These are phyloP conservation scores for Hyposoter dolosus DNA, from an alignment of 2,888 invertebrate species.

Conservation along the genomic window DNA sequence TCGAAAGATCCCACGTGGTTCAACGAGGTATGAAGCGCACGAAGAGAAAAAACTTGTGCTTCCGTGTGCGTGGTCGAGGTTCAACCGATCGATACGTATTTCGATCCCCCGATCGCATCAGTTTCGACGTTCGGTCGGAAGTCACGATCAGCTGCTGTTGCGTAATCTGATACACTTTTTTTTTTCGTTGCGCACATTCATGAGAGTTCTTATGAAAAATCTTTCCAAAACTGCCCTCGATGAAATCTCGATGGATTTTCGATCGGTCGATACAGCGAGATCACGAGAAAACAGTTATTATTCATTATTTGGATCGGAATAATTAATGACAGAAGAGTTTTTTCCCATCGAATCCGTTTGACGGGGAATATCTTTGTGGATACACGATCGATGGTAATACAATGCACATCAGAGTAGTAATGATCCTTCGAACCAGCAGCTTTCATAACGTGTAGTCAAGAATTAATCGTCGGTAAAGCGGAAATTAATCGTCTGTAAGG, in stretches of 20 bases:
- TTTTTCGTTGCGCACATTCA: not conserved
- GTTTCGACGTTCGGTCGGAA: constrained; percentile 19
- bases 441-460: constrained; percentile 17
- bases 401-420: constrained; percentile 29
- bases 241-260: constrained; percentile 40
- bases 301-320: not conserved
- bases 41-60: constrained; percentile 6
- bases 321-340: constrained; percentile 31
- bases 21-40: constrained; percentile 18
- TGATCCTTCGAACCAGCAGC: constrained; percentile 36
- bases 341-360: constrained; percentile 13
- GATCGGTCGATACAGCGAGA: constrained; percentile 1
- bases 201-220: constrained; percentile 23
- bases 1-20: constrained; percentile 36
- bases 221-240: constrained; percentile 21
- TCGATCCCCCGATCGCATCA: constrained; percentile 42
- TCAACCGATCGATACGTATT: constrained; percentile 52
- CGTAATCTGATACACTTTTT: constrained; percentile 61
- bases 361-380: constrained; percentile 9
- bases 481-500: constrained; percentile 58
- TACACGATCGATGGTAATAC: constrained; percentile 27
- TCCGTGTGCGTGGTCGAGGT: not conserved
- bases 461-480: constrained; percentile 57
- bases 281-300: not conserved
- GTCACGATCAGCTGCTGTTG: constrained; percentile 57